Evolutionary conservation across 2,888 invertebrate species (phyloP), one percentile per base, ranked within the genome.

Genomic region (Rhagonycha fulva): DNA sequence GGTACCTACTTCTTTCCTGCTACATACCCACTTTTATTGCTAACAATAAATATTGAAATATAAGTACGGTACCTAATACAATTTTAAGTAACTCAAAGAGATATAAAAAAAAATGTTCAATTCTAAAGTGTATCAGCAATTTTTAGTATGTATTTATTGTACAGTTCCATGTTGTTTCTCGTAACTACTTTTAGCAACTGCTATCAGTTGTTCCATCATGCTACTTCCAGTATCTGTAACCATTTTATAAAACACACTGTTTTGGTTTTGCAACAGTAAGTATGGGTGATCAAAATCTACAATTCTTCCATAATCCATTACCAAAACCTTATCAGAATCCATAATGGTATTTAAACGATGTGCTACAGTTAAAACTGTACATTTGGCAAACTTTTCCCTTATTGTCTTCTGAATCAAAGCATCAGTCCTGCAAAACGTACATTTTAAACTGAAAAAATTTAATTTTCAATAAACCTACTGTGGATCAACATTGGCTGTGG

Each of bases 401-500:
- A 97, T 96, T 0, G 96, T 95, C 84, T 90, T 91, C 87, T 96
- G 97, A 82, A 97, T 96, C 76, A 97, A 89, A 68, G 91, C 92
- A 87, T 96, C 96, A 14, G 96, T 96, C 85, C 93, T 93, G 4
- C 4, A 66, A 66, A 14, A 47, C n/a, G n/a, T n/a, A 2, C 19
- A 47, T n/a, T n/a, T 47, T 47, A 47, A n/a, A n/a, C 7, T 24
- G 0, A 24, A 66, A 12, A 1, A 24, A 11, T 2, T 7, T 7
- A 47, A 7, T n/a, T 66, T n/a, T n/a, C n/a, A 24, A 10, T 9
- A 66, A 66, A 89, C 91, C 91, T 84, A 93, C 91, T 94, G 94
- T 11, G 95, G 95, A 88, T 98, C 97, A 9, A 97, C 96, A 86
- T 97, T 97, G 2, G 97, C 97, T 0, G 97, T 97, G n/a, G 97